These are phyloP conservation scores for Taenioides sp. DNA, from an alignment of 2,797 vertebrate species.

Conservation along the genomic window DNA sequence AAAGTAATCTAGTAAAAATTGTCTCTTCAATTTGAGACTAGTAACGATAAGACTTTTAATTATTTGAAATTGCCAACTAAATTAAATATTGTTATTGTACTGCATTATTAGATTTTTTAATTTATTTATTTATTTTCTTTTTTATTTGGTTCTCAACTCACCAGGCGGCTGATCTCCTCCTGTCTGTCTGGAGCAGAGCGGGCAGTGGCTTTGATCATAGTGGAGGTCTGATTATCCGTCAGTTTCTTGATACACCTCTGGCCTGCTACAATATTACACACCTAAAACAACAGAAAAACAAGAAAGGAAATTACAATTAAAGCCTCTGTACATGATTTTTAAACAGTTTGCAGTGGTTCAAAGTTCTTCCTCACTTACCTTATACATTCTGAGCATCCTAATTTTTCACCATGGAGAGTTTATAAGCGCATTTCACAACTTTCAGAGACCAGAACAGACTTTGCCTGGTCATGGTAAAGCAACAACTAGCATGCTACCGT, in stretches of 20 bases:
- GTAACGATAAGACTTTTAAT: neutral
- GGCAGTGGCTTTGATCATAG: constrained; percentile 99
- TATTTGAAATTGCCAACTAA: neutral
- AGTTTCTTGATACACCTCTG: constrained; percentile 98
- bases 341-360: no score
- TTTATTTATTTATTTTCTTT: neutral
- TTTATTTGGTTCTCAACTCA: constrained; percentile 69
- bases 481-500: no score
- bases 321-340: no score
- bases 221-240: constrained; percentile 98
- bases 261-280: constrained; percentile 98
- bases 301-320: neutral
- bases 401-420: no score
- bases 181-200: constrained; percentile 96
- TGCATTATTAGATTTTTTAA: neutral
- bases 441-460: no score
- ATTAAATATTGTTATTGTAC: neutral
- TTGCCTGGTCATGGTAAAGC: no score
- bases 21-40: neutral
- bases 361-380: no score
- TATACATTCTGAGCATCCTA: no score
- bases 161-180: constrained; percentile 97
- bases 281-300: constrained; percentile 70
- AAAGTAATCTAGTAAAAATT: no score
- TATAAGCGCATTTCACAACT: no score